Conservation (phyloP, 2,113 vertebrate species). For the Gambusia affinis region DNA sequence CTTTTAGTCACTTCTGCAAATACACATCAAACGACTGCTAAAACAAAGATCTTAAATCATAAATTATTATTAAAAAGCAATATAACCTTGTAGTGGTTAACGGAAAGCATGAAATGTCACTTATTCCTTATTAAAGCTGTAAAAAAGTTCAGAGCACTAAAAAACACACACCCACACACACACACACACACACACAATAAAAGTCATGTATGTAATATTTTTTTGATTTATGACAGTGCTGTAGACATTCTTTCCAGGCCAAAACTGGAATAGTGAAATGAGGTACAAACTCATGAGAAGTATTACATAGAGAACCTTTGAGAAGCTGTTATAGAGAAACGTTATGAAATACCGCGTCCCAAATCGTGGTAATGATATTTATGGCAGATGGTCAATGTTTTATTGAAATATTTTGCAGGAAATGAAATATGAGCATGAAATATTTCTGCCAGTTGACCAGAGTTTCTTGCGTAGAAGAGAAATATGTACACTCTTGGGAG, state of each 20-base stretch:
- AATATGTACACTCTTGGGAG: conserved; percentile 47
- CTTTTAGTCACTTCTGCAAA: conserved; percentile 43
- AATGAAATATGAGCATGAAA: conserved; percentile 65
- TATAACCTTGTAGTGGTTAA: conserved; percentile 25
- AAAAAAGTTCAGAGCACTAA: conserved; percentile 44
- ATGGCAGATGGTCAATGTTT: conserved; percentile 75
- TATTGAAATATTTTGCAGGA: conserved; percentile 75
- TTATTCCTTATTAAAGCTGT: conserved; percentile 27
- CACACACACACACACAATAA: conserved; percentile 42
- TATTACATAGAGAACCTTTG: conserved; percentile 59
- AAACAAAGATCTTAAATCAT: conserved; percentile 22
- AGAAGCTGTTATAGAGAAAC: conserved; percentile 65
- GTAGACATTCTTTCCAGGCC: conserved; percentile 53
- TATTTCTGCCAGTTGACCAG: conserved; percentile 57
- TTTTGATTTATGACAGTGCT: conserved; percentile 61
- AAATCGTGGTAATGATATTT: conserved; percentile 80
- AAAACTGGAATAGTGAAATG: conserved; percentile 66
- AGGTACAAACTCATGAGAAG: conserved; percentile 53
- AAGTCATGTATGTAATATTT: conserved; percentile 60
- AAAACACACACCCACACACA: conserved; percentile 51
- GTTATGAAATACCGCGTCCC: conserved; percentile 77
- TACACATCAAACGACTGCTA: conserved; percentile 22
- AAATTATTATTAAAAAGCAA: conserved; percentile 25
- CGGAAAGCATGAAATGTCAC: conserved; percentile 4
- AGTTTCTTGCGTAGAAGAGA: conserved; percentile 52